Evolutionary conservation across 1,140 invertebrate genomes (phyloP), one percentile per base, ranked within the genome.

Genomic region (Conus ventricosus): DNA sequence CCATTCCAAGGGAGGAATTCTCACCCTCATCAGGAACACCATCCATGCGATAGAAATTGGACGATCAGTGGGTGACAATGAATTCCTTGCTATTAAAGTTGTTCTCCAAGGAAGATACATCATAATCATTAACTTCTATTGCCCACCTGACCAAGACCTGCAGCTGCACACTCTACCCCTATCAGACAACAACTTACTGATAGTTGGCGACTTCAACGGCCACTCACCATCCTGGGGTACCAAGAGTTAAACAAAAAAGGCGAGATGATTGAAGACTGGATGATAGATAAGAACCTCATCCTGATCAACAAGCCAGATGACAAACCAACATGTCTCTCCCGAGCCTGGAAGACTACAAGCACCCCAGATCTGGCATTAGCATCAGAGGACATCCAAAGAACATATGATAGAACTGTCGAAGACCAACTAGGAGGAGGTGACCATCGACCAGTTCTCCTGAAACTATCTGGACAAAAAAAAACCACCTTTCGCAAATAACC

Each of bases 341-440:
- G 39, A 39, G 39, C 39, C 39, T 39, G 39, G 39, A 39, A 39
- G 39, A 39, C 39, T 39, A 39, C 39, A 20, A 84, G 78, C 60
- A 89, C 53, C 54, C 86, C 89, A 82, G 89, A 87, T 55, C 86
- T 89, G n/a, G 89, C 89, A 8, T 75, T 89, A 75, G 78, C 78
- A 13, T 88, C 39, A 39, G 60, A 23, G 60, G 60, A 39, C 39
- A 39, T 39, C 39, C 39, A 39, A 39, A 39, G 39, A 39, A 39
- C 39, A 39, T 39, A 3, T 23, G 60, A 67, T 13, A 13, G 60
- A 23, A 67, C 13, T 23, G 60, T 67, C 13, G 60, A 67, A 23
- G 60, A 67, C 11, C 76, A 78, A 25, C 76, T 78, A 23, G 76
- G 76, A 11, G 76, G 76, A 11, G 5, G 76, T 25, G 76, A 78